Base-by-base conservation (phyloP, 2,113 vertebrate species). In the Montifringilla adamsi region DNA sequence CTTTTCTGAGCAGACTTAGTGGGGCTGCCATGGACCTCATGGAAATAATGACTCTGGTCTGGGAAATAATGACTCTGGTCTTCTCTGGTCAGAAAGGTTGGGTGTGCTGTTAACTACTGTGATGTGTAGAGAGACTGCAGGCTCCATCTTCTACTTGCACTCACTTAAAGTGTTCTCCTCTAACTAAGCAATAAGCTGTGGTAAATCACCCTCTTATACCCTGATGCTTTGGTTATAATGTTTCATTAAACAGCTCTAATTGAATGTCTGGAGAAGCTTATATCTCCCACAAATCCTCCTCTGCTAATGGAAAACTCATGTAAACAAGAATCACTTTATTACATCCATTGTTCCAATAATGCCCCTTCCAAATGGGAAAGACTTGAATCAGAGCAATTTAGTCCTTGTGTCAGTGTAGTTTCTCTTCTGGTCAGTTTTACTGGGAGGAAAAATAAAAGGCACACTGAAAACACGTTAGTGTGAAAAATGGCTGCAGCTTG, bases 231-330 rank as follows among this genome's bases (percentile, higher is more conserved):
- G 85, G 74, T 94, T 93, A 95, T 93, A 89, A 87, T 89, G 66
- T 95, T 94, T 92, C 93, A 96, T 94, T 93, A 97, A 94, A 84
- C 64, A 82, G 60, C 69, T 60, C 56, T 84, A 92, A 94, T 81
- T 93, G 88, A 89, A 93, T 82, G 86, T 90, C 90, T 92, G 62
- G 90, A 89, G 89, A 94, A 94, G 80, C 91, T 95, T 94, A 90
- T 49, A 59, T 85, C 82, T 97, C 87, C 85, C 63, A 88, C 92
- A 95, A 95, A 39, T 85, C 87, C 63, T 66, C 53, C 22, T 84
- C 47, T 78, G 20, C 77, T 91, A 92, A 88, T 89, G 82, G 82
- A 89, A 84, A 92, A 92, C 50, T 82, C 53, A 50, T 80, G 80
- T 84, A 90, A 79, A 87, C 96, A 86, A 89, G 46, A 69, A 59